A percentile compares a stretch with the other conserved stretches of the same genome.
These are phyloP conservation scores for Euzetes globulus DNA, from an alignment of 2,888 invertebrate species.

Conservation along the genomic window DNA sequence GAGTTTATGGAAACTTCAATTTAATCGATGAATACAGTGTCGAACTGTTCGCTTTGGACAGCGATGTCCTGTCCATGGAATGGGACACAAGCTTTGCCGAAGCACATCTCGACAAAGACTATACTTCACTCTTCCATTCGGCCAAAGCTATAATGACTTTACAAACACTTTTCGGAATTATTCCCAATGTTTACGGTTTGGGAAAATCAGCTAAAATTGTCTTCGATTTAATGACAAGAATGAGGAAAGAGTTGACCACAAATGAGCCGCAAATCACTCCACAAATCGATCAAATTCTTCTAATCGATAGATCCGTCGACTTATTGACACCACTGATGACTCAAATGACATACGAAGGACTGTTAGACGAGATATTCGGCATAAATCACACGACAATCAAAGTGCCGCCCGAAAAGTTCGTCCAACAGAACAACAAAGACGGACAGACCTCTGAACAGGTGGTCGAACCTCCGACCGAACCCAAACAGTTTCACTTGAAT, in stretches of 20 bases:
- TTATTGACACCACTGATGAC: constrained; percentile 83
- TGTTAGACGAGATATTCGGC: constrained; percentile 86
- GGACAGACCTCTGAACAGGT: constrained; percentile 44
- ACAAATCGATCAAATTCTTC: constrained; percentile 77
- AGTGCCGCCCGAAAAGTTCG: constrained; percentile 77
- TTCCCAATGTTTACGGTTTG: constrained; percentile 80
- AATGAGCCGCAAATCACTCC: constrained; percentile 51
- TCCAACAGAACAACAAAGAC: constrained; percentile 55
- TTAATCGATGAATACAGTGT: constrained; percentile 75
- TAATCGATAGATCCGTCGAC: constrained; percentile 86
- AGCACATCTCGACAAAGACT: constrained; percentile 78
- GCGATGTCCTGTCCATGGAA: constrained; percentile 87
- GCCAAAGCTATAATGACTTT: constrained; percentile 77
- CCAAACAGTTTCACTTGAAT: constrained; percentile 69
- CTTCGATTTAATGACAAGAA: constrained; percentile 40
- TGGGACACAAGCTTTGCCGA: constrained; percentile 64
- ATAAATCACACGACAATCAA: constrained; percentile 56
- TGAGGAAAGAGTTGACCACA: constrained; percentile 49
- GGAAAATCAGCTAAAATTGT: constrained; percentile 66
- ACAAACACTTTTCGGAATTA: constrained; percentile 79
- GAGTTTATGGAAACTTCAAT: constrained; percentile 67
- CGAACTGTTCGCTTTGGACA: constrained; percentile 81
- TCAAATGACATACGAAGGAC: constrained; percentile 92
- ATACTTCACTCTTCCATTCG: constrained; percentile 74
- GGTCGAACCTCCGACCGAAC: constrained; percentile 56